Evolutionary conservation across 2,113 vertebrate genomes (phyloP).

Genomic region (Octodon degus): DNA sequence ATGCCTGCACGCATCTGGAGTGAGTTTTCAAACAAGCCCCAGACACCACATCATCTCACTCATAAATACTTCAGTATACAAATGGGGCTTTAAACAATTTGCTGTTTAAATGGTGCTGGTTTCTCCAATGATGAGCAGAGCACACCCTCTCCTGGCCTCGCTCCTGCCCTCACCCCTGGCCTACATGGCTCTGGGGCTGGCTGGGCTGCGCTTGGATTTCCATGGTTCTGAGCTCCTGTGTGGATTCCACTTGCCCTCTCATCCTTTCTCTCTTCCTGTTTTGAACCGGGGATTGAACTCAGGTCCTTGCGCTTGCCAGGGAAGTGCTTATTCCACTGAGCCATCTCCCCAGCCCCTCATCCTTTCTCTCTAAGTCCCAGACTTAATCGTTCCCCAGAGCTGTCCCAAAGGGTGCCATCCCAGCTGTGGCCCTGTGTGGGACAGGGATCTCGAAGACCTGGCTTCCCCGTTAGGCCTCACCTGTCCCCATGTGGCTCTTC

Average conservation of each 20-base stretch:
- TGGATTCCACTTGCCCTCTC: not conserved
- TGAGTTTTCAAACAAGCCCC: conserved; percentile 73
- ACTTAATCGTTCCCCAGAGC: not conserved
- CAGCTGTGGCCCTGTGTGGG: not conserved
- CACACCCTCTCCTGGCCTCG: accelerated
- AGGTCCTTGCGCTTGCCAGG: too few relatives aligned
- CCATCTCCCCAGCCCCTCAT: not conserved
- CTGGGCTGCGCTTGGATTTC: not conserved
- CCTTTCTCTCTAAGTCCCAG: not conserved
- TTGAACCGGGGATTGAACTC: too few relatives aligned
- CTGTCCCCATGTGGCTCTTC: conserved; percentile 68
- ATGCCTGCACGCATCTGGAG: conserved; percentile 64
- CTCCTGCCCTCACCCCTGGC: not conserved
- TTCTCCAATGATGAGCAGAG: not conserved
- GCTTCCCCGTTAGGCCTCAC: not conserved
- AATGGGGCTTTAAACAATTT: conserved; percentile 61
- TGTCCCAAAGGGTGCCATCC: not conserved
- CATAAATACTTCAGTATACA: conserved; percentile 71
- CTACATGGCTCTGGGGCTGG: accelerated
- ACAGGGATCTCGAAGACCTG: not conserved
- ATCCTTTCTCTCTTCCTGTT: not conserved
- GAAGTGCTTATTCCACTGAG: too few relatives aligned
- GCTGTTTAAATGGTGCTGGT: conserved; percentile 30
- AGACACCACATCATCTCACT: conserved; percentile 55
- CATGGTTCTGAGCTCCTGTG: accelerated